A percentile compares a stretch with the other conserved stretches of the same genome.
Evolutionary conservation across 2,797 vertebrate species (phyloP).

Genomic region (Xenentodon cancila): DNA sequence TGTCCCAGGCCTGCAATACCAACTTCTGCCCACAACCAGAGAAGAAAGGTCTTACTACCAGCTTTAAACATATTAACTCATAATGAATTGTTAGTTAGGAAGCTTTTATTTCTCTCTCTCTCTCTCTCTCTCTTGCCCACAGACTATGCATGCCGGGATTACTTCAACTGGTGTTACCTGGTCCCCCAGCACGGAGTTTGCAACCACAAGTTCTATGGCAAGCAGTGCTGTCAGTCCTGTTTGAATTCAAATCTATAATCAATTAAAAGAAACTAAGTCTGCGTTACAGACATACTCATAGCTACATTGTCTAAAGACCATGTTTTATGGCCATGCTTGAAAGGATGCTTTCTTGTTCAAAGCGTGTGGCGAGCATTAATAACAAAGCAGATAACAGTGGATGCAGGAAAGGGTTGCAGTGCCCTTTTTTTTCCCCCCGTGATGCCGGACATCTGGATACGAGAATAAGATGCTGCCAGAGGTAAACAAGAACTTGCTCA

Average conservation of each 20-base stretch:
- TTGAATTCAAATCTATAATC: constrained; percentile 85
- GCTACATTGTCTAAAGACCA: constrained; percentile 51
- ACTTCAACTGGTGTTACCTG: constrained; percentile 89
- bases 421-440: constrained; percentile 54
- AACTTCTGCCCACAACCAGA: constrained; percentile 85
- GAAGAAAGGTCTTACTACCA: constrained; percentile 71
- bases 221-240: constrained; percentile 89
- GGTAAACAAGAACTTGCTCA: constrained; percentile 52
- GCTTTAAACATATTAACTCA: background rate
- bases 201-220: constrained; percentile 87
- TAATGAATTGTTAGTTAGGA: background rate
- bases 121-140: constrained; percentile 25
- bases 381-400: constrained; percentile 50
- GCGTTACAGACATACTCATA: constrained; percentile 37
- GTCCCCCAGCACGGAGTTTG: constrained; percentile 89
- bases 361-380: constrained; percentile 62
- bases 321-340: constrained; percentile 47
- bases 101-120: background rate
- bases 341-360: constrained; percentile 54
- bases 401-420: constrained; percentile 49
- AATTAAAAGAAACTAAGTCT: constrained; percentile 23
- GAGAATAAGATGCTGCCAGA: constrained; percentile 57
- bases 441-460: constrained; percentile 77
- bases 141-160: constrained; percentile 85
- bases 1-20: constrained; percentile 88